Evolutionary conservation across 2,888 invertebrate genomes (phyloP), one percentile per base, ranked within the genome.

Genomic region (Tiliacea aurago): DNA sequence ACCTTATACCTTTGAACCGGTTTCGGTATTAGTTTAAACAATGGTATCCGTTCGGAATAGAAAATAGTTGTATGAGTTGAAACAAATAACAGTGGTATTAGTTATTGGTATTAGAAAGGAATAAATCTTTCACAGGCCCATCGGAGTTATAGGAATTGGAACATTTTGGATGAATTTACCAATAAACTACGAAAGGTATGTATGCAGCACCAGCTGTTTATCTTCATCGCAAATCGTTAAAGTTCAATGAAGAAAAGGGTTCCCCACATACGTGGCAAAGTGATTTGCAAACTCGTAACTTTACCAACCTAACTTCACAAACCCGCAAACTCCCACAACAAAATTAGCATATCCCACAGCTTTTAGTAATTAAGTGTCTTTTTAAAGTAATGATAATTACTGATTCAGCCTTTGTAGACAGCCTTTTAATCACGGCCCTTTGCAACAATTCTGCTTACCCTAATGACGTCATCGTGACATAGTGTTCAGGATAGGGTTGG

Each of bases 391-490:
- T 80, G 80, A 84, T 88, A 88, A 90, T 89, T 84, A 87, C 86
- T 66, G 74, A 85, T 88, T 88, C 85, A 87, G 80, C 84, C 73
- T 83, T 81, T 83, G 80, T 85, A 83, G 85, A 83, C 84, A 82
- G 82, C 76, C 86, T 87, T 89, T 87, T 87, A 87, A 89, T 88
- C 87, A 85, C 79, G 81, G 85, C 86, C 87, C 90, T 91, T 77
- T 87, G 84, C 78, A 91, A 91, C 93, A 92, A 94, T 94, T 94
- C 93, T 92, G 94, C 94, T 93, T 94, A 92, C 94, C 91, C 91
- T 95, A 95, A 95, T 93, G 95, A 93, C 94, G 94, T 93, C 94
- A 95, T 93, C 93, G 94, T 95, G 95, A 95, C 95, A 94, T 93
- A 94, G 93, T 93, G 92, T 90, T 92, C 91, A 88, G 88, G 91